A percentile compares a stretch with the other conserved stretches of the same genome.
These are phyloP conservation scores for Disparrhopalites patrizii DNA, from an alignment of 2,888 invertebrate species.

Conservation along the genomic window DNA sequence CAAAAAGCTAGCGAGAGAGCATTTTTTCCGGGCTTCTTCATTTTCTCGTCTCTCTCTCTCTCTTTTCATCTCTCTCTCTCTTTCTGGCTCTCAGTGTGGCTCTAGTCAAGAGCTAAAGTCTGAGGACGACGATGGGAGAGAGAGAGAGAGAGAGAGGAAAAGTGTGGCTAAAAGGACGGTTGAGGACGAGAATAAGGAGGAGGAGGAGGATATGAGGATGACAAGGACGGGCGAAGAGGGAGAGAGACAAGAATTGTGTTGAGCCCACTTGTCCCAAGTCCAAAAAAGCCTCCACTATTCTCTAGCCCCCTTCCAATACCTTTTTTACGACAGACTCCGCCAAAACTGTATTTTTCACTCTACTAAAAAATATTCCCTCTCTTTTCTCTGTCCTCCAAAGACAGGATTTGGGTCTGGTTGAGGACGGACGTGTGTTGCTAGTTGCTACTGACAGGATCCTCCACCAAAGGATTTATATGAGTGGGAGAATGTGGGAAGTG, in stretches of 20 bases:
- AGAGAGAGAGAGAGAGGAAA: slow-evolving; percentile 25
- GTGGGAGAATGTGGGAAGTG: too few species aligned
- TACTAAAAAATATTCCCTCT: too few species aligned
- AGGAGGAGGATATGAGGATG: slow-evolving; percentile 20
- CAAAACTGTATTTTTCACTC: too few species aligned
- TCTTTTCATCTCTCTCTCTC: neutral
- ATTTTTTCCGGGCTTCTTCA: slow-evolving; percentile 8
- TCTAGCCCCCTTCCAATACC: neutral
- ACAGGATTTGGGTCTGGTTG: too few species aligned
- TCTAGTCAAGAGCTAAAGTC: slow-evolving; percentile 12
- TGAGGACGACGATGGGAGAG: slow-evolving; percentile 12
- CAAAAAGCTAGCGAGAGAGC: neutral
- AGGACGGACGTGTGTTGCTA: too few species aligned
- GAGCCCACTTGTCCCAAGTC: slow-evolving; percentile 23
- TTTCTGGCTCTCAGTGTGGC: too few species aligned
- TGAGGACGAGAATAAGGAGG: slow-evolving; percentile 7
- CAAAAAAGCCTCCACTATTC: too few species aligned
- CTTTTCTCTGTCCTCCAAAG: too few species aligned
- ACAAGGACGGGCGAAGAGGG: slow-evolving; percentile 18
- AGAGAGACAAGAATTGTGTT: slow-evolving; percentile 22
- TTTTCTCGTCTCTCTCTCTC: neutral
- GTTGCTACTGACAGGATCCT: too few species aligned
- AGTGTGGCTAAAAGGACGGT: slow-evolving; percentile 31
- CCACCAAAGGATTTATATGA: too few species aligned
- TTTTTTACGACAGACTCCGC: neutral